Conservation (phyloP, 2,113 vertebrate species). For the Archocentrus centrarchus region DNA sequence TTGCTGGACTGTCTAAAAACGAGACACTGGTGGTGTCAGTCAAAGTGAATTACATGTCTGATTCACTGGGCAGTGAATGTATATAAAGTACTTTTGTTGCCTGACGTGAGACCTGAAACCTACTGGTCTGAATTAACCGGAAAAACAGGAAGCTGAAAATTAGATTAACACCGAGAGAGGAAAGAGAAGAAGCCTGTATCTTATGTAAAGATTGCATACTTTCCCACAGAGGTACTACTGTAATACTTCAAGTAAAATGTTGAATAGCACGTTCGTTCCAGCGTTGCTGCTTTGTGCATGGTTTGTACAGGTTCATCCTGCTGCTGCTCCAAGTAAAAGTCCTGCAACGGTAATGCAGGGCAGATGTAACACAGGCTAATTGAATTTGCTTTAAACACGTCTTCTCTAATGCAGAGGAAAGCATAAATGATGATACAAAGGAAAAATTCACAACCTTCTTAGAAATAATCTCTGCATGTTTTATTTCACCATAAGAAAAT, state of each 20-base stretch:
- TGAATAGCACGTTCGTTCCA: neutral
- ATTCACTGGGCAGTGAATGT: slow-evolving; percentile 36
- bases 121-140: slow-evolving; percentile 58
- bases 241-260: neutral
- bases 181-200: slow-evolving; percentile 53
- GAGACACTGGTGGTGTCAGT: slow-evolving; percentile 21
- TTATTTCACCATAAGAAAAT: neutral
- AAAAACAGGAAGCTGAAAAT: slow-evolving; percentile 63
- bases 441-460: neutral
- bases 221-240: neutral
- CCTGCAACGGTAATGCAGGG: neutral
- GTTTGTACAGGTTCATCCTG: neutral
- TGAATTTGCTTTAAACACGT: neutral
- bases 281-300: neutral
- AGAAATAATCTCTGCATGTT: slow-evolving; percentile 3
- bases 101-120: slow-evolving; percentile 70
- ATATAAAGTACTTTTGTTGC: slow-evolving; percentile 69
- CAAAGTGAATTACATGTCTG: slow-evolving; percentile 61
- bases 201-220: slow-evolving; percentile 15
- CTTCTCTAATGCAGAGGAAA: neutral
- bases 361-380: neutral
- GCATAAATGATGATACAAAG: neutral
- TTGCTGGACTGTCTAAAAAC: slow-evolving; percentile 14
- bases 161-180: slow-evolving; percentile 62
- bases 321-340: neutral